Evolutionary conservation across 2,888 invertebrate species (phyloP), one percentile per base, ranked within the genome.

Genomic region (Cyrtodaria siliqua): DNA sequence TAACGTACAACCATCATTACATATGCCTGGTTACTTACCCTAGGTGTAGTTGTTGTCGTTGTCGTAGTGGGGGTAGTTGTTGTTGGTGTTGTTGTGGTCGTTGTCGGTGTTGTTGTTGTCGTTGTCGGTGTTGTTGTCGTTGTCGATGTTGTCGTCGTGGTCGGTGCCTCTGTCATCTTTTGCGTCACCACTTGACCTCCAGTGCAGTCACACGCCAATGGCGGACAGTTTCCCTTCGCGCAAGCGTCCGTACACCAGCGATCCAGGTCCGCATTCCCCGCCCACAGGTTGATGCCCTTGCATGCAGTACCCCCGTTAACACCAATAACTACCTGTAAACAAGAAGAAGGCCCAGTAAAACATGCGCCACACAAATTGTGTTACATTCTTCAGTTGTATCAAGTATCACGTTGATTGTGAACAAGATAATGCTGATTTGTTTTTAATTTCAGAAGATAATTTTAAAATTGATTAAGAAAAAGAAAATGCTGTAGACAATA

Each of bases 241-340:
- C 82, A 83, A 27, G 61, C 68, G 0, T 57, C 53, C 12, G 49
- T 68, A 42, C 82, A 83, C 82, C 82, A 83, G 1, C 38, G 3
- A 47, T 79, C 74, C 40, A 76, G 27, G 6, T 9, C 23, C 38
- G 60, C 40, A 40, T 72, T 52, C 2, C 72, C 72, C 0, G 61
- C 55, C 82, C 82, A 83, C n/a, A 56, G 47, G 50, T 76, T 68
- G 3, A 72, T 77, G 4, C 66, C 82, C 0, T 64, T 47, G 23
- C 82, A 83, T 0, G 3, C 33, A 8, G 29, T 33, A 27, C 24
- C 52, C 12, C n/a, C n/a, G n/a, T n/a, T n/a, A n/a, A n/a, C n/a
- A n/a, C n/a, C n/a, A n/a, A n/a, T n/a, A n/a, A n/a, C n/a, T n/a
- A n/a, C n/a, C n/a, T n/a, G n/a, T n/a, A n/a, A n/a, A n/a, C n/a